A percentile compares a stretch with the other conserved stretches of the same genome.
Evolutionary conservation across 2,888 invertebrate species (phyloP).

Genomic region (Nemoura dubitans): DNA sequence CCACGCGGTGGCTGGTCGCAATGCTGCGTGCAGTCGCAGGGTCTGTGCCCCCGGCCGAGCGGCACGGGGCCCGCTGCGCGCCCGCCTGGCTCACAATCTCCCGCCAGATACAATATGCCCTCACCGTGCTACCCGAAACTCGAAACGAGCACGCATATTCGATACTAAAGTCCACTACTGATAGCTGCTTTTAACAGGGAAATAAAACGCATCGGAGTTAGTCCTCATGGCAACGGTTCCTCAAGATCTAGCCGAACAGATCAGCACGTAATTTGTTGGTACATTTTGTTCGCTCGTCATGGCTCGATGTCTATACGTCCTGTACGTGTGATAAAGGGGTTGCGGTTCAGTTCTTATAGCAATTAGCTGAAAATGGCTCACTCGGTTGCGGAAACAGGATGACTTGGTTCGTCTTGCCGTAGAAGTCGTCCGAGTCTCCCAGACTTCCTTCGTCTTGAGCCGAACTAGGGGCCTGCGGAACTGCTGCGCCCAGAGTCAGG

Average conservation of each 20-base stretch:
- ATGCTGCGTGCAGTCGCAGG: background rate
- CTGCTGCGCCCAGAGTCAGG: constrained; percentile 76
- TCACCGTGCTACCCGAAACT: background rate
- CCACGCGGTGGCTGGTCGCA: background rate
- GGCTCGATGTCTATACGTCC: too few species aligned
- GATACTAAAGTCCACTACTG: background rate
- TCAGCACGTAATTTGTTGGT: too few species aligned
- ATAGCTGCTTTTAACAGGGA: background rate
- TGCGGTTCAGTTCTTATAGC: background rate
- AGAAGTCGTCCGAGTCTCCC: constrained; percentile 78
- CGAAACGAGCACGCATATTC: background rate
- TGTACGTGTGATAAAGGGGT: too few species aligned
- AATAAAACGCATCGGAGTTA: too few species aligned
- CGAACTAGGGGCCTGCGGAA: constrained; percentile 56
- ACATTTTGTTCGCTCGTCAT: too few species aligned
- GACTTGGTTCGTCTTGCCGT: constrained; percentile 84
- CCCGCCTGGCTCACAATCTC: background rate
- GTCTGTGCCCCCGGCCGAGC: too few species aligned
- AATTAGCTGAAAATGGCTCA: constrained; percentile 57
- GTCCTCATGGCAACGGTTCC: too few species aligned
- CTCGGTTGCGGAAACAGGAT: constrained; percentile 84
- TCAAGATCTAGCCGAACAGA: too few species aligned
- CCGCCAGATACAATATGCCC: background rate
- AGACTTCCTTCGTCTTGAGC: constrained; percentile 64
- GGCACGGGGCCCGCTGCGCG: too few species aligned